Evolutionary conservation across 2,888 invertebrate genomes (phyloP), one percentile per base, ranked within the genome.

Genomic region (Ormyrus nitidulus): DNA sequence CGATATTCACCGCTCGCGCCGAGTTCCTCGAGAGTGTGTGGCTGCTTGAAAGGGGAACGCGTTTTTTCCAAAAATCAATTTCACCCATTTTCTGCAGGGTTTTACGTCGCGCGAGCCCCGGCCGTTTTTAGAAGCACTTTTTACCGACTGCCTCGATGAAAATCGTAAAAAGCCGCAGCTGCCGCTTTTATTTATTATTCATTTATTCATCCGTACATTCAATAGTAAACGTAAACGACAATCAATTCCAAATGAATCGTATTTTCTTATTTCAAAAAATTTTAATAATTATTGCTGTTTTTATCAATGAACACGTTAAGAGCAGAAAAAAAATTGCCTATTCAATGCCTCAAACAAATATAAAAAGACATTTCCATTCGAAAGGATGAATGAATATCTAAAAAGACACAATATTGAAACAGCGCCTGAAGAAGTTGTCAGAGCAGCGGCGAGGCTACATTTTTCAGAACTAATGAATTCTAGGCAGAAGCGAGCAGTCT

Each of bases 11-110:
- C 48, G 3, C 19, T n/a, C 51, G 19, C 56, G 19, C 19, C 19
- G 19, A 19, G 19, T 19, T 19, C 19, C 19, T 61, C 49, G 11
- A 71, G 49, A 46, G 51, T 61, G 59, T 61, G 59, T 65, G 68
- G 62, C 68, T 34, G 69, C 49, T 62, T 78, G 66, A 72, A 34
- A 34, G 51, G 49, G 44, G 10, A 44, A 13, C 0, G 4, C 7
- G 6, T 19, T 59, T 59, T 59, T 59, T 56, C 7, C 11, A 66
- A 75, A 80, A 75, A 80, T 80, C 71, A 71, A 80, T 80, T 80
- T 76, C 34, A 34, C 19, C 71, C 48, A 54, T 64, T 72, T 66
- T 19, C 34, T 51, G 11, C 68, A 8, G 13, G 75, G 34, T 56
- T 75, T 75, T 66, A 66, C 13, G 62, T 4, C 6, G 46, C 48